Percentiles rank a stretch among this genome's conserved stretches.
These are phyloP conservation scores for Helicoverpa assulta DNA, from an alignment of 2,888 invertebrate species.

Conservation along the genomic window DNA sequence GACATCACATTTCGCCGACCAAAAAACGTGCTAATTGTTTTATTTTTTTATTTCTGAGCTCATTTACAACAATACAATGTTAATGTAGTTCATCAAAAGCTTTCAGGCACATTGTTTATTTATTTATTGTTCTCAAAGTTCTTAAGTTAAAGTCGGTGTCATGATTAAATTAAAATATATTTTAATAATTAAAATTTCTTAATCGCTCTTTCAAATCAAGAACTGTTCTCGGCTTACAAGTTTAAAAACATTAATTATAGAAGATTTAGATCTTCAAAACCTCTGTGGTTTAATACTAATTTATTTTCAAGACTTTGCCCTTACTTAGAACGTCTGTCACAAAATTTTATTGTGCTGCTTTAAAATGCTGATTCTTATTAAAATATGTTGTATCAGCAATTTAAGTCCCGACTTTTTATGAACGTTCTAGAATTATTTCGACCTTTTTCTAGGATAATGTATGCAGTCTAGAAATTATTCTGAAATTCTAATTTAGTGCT, in stretches of 20 bases:
- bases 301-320: conserved; percentile 30
- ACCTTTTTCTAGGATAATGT: conserved; percentile 42
- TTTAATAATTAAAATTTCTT: background rate
- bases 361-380: conserved; percentile 18
- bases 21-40: no score
- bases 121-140: background rate
- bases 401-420: conserved; percentile 29
- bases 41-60: no score
- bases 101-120: background rate
- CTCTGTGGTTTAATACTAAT: conserved; percentile 31
- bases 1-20: no score
- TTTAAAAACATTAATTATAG: conserved; percentile 25
- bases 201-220: background rate
- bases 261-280: conserved; percentile 29
- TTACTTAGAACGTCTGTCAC: conserved; percentile 18
- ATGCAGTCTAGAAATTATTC: conserved; percentile 46
- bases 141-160: background rate
- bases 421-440: conserved; percentile 18
- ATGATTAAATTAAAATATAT: background rate
- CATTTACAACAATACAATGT: background rate
- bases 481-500: conserved; percentile 28
- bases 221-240: background rate
- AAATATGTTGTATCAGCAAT: conserved; percentile 36
- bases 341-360: conserved; percentile 21
- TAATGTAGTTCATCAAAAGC: background rate